Evolutionary conservation across 2,888 invertebrate species (phyloP), one percentile per base, ranked within the genome.

Genomic region (Harpalus rufipes): DNA sequence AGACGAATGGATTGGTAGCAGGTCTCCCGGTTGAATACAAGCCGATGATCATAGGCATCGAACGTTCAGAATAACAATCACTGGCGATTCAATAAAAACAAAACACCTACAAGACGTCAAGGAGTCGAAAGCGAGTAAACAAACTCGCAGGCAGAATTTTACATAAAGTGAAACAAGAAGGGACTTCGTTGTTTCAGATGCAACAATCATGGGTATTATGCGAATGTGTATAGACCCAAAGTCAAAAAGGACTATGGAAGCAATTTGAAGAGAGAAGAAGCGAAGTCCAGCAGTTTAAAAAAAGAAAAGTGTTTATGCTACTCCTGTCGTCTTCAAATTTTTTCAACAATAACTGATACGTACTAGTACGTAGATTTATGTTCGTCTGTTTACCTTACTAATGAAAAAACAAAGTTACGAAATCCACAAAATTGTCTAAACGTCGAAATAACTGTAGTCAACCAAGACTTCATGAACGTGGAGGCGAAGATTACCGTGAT

Each of bases 21-120:
- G 88, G 88, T 21, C 74, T 89, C n/a, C 87, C 88, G 16, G 88
- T 88, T 18, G 84, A 87, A 18, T 88, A 87, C 79, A 85, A 86
- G n/a, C 89, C 89, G 0, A 88, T 89, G 88, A 88, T 89, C n/a
- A 87, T 88, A 86, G 87, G 85, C 1, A 58, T 87, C 5, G 87
- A 88, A 80, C 88, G 86, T 68, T 88, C 86, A 25, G 88, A 88
- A 86, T 85, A 0, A 18, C 74, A 21, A 21, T 21, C 21, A 21
- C 21, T 21, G 21, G 1, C 21, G 1, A 21, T 21, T 21, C 3
- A 21, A 21, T 21, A 21, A 21, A 21, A 3, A 21, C 21, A 1
- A 21, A 21, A 21, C 21, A 1, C 3, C 3, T 21, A 3, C 21
- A 21, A 21, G 1, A 21, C 21, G 21, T 21, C 21, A 21, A 21